These are phyloP conservation scores for Neuroscelio doddi DNA, from an alignment of 2,888 invertebrate genomes.

Conservation along the genomic window DNA sequence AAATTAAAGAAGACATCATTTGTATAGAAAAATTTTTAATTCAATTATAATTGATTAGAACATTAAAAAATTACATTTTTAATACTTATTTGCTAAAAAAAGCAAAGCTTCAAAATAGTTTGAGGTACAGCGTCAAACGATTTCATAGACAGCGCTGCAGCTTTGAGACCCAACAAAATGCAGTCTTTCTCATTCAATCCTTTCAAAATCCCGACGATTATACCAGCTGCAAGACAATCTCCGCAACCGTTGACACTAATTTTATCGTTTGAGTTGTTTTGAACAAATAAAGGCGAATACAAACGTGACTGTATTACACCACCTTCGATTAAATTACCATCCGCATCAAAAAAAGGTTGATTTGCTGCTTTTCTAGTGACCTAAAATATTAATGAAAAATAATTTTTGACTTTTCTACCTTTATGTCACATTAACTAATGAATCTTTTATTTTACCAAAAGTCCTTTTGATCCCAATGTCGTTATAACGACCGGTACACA, in stretches of 20 bases:
- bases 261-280: slow-evolving; percentile 35
- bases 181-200: slow-evolving; percentile 59
- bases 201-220: slow-evolving; percentile 63
- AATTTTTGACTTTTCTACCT: slow-evolving; percentile 7
- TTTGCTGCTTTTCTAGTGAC: slow-evolving; percentile 52
- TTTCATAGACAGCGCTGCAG: slow-evolving; percentile 61
- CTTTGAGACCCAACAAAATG: slow-evolving; percentile 59
- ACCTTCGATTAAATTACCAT: slow-evolving; percentile 48
- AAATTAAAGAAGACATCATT: no score
- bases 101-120: slow-evolving; percentile 25
- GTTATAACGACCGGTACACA: slow-evolving; percentile 61
- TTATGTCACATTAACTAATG: slow-evolving; percentile 6
- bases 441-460: slow-evolving; percentile 55
- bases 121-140: slow-evolving; percentile 63
- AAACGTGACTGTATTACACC: slow-evolving; percentile 53
- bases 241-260: slow-evolving; percentile 67
- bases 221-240: slow-evolving; percentile 67
- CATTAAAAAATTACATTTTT: no score
- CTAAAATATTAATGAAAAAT: no score
- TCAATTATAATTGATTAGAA: no score
- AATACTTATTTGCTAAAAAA: no score
- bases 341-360: slow-evolving; percentile 52
- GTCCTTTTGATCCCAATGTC: slow-evolving; percentile 64
- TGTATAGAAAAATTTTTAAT: no score
- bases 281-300: slow-evolving; percentile 52